Conservation (phyloP, 2,797 vertebrate genomes). For the Cynodonichthys magdalenae region DNA sequence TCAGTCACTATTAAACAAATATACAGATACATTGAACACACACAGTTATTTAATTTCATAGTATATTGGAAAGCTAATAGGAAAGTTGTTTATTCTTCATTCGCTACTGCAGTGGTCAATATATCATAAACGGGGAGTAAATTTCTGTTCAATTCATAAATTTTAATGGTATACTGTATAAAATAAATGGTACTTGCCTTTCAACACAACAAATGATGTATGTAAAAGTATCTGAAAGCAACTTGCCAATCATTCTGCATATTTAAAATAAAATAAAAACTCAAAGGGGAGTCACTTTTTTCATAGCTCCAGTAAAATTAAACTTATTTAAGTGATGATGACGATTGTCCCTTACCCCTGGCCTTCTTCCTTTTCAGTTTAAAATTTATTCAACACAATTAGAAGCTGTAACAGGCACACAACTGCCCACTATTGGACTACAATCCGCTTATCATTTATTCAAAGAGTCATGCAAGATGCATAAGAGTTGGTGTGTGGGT, state of each 20-base stretch:
- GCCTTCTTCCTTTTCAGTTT: conserved; percentile 12
- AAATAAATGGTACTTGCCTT: neutral
- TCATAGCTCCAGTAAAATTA: neutral
- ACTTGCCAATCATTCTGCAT: neutral
- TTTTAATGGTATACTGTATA: neutral
- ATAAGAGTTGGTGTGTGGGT: conserved; percentile 45
- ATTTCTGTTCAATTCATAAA: too few relatives aligned
- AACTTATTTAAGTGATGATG: neutral
- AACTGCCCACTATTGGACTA: conserved; percentile 43
- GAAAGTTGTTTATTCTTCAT: neutral
- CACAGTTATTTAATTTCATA: neutral
- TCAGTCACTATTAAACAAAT: neutral
- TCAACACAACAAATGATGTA: neutral
- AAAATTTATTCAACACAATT: conserved; percentile 22
- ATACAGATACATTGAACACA: too few relatives aligned
- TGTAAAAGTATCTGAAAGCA: neutral
- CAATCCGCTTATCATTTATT: conserved; percentile 38
- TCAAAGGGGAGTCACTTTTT: too few relatives aligned
- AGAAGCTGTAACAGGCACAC: conserved; percentile 20
- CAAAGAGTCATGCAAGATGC: conserved; percentile 58
- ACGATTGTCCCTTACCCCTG: conserved; percentile 1
- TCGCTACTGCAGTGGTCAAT: neutral
- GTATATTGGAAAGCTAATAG: neutral
- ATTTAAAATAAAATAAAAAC: neutral
- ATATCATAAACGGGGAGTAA: too few relatives aligned